A percentile compares a stretch with the other conserved stretches of the same genome.
Evolutionary conservation across 1,140 invertebrate genomes (phyloP).

Genomic region (Andricus grossulariae): DNA sequence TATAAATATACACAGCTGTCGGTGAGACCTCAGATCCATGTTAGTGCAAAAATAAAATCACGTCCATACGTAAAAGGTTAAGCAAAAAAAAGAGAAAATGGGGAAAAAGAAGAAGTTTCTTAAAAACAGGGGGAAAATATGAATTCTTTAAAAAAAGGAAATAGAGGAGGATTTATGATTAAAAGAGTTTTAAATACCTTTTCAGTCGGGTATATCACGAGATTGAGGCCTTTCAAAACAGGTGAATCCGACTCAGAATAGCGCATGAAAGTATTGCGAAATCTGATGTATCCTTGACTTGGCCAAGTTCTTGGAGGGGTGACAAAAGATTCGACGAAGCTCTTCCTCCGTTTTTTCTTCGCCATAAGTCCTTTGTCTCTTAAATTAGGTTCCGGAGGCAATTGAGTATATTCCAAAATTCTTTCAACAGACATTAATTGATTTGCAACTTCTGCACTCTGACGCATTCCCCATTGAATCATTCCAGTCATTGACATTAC

Average conservation of each 20-base stretch:
- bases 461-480: constrained; percentile 86
- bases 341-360: constrained; percentile 62
- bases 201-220: constrained; percentile 73
- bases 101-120: too few relatives aligned
- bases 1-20: too few relatives aligned
- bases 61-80: too few relatives aligned
- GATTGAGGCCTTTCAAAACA: constrained; percentile 79
- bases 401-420: constrained; percentile 83
- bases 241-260: constrained; percentile 76
- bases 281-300: constrained; percentile 79
- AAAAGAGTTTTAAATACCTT: constrained; percentile 60
- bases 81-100: too few relatives aligned
- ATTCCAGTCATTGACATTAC: constrained; percentile 77
- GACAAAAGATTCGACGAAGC: constrained; percentile 35
- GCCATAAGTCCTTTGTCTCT: constrained; percentile 67
- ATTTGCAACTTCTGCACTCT: constrained; percentile 87
- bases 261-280: constrained; percentile 75
- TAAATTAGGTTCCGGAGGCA: constrained; percentile 79
- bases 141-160: too few relatives aligned
- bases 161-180: too few relatives aligned
- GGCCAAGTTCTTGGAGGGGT: constrained; percentile 83
- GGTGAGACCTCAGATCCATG: too few relatives aligned
- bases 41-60: too few relatives aligned
- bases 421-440: constrained; percentile 88
- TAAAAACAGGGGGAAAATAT: too few relatives aligned